Percentiles rank a stretch among this genome's conserved stretches.
Conservation (phyloP, 2,797 vertebrate genomes). For the Spea hammondii region DNA sequence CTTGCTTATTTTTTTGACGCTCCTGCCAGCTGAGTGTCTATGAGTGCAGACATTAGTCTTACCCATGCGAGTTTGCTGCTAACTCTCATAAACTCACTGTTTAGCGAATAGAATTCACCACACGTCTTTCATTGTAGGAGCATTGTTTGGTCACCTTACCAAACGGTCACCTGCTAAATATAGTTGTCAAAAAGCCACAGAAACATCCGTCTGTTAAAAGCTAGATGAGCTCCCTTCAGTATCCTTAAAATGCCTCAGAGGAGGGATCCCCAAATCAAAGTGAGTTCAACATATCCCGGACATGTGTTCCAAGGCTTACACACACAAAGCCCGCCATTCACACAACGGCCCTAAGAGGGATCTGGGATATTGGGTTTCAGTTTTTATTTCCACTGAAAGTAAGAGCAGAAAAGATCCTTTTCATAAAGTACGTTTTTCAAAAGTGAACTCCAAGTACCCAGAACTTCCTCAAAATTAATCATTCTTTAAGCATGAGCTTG, state of each 20-base stretch:
- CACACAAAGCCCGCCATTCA: conserved; percentile 47
- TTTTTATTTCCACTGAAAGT: conserved; percentile 45
- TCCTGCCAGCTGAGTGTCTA: too few relatives aligned
- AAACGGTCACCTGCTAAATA: neutral
- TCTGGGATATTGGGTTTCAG: conserved; percentile 43
- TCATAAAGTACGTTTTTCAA: conserved; percentile 22
- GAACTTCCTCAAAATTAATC: conserved; percentile 26
- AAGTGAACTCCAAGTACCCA: conserved; percentile 31
- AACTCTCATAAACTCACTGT: too few relatives aligned
- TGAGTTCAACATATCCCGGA: conserved; percentile 34
- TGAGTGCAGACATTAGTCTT: too few relatives aligned
- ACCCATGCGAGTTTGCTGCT: too few relatives aligned
- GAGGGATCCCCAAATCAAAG: conserved; percentile 3
- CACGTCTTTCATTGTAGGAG: too few relatives aligned
- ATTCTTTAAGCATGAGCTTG: neutral
- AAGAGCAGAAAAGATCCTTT: conserved; percentile 37
- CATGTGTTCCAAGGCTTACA: conserved; percentile 27
- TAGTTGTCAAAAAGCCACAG: neutral
- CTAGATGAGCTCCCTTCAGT: conserved; percentile 21
- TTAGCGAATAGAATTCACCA: too few relatives aligned
- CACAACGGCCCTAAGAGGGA: conserved; percentile 27
- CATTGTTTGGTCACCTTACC: neutral
- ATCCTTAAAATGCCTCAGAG: conserved; percentile 27
- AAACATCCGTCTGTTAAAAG: neutral
- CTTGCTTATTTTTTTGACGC: too few relatives aligned